A percentile compares a stretch with the other conserved stretches of the same genome.
Evolutionary conservation across 2,113 vertebrate genomes (phyloP).

Genomic region (Ictalurus furcatus): DNA sequence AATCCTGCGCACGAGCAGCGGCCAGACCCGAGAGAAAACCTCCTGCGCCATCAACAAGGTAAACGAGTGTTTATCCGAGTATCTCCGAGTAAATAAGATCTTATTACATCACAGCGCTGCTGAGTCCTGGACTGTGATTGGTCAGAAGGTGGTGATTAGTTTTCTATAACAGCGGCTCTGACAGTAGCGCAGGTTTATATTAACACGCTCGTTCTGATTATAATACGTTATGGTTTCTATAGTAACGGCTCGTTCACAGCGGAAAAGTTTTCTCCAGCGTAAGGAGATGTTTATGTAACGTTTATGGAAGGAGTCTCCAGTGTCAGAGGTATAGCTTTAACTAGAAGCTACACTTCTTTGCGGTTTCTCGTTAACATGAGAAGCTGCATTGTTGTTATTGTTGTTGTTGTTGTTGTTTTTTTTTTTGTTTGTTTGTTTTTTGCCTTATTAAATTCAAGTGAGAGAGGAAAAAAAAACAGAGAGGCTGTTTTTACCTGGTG

Average conservation of each 20-base stretch:
- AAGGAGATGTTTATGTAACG: not conserved
- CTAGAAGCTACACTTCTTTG: not conserved
- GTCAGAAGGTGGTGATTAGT: not conserved
- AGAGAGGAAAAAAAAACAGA: too few relatives aligned
- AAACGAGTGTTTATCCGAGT: not conserved
- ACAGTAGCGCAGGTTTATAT: not conserved
- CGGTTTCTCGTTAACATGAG: not conserved
- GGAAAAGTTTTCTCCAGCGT: not conserved
- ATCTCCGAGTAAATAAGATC: not conserved
- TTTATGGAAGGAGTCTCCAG: not conserved
- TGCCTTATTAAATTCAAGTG: too few relatives aligned
- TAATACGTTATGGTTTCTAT: not conserved
- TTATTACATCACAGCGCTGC: not conserved
- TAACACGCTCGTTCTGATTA: not conserved
- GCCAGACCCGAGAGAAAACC: constrained; percentile 89
- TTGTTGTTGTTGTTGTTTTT: too few relatives aligned
- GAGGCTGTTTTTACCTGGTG: not conserved
- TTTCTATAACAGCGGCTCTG: not conserved
- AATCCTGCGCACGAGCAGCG: constrained; percentile 93
- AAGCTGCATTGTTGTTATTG: too few relatives aligned
- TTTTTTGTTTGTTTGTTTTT: too few relatives aligned
- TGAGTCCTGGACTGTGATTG: not conserved
- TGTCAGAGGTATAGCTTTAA: not conserved
- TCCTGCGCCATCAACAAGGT: constrained; percentile 98
- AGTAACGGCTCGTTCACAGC: not conserved